Evolutionary conservation across 2,797 vertebrate species (phyloP).

Genomic region (Squalus acanthias): DNA sequence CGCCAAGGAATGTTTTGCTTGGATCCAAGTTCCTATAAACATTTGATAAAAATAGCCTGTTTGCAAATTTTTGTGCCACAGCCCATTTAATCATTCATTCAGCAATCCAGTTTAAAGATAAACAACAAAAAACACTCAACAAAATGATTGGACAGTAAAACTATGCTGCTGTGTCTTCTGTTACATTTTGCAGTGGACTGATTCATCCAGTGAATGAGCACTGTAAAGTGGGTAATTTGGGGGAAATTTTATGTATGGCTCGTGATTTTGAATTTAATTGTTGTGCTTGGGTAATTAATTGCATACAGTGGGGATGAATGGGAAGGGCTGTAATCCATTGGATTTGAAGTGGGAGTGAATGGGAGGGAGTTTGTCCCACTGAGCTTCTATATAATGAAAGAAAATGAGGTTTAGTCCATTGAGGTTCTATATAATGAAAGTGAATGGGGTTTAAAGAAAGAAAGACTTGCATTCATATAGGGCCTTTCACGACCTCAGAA

Average conservation of each 20-base stretch:
- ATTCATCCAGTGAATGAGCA: neutral
- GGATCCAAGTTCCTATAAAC: conserved; percentile 32
- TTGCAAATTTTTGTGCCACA: conserved; percentile 23
- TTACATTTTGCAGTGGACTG: neutral
- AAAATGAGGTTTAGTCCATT: neutral
- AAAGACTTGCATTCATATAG: no score
- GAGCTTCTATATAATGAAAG: neutral
- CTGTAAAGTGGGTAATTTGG: neutral
- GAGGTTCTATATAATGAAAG: neutral
- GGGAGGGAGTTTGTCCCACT: neutral
- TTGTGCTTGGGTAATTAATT: neutral
- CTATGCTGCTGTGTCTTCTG: neutral
- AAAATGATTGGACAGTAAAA: neutral
- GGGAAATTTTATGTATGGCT: neutral
- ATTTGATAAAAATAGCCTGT: conserved; percentile 32
- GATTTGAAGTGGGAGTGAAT: neutral
- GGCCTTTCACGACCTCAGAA: no score
- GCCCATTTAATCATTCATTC: conserved; percentile 30
- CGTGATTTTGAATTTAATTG: neutral
- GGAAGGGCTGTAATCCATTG: neutral
- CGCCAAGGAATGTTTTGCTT: conserved; percentile 34
- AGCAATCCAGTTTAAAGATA: conserved; percentile 27
- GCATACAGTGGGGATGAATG: no score
- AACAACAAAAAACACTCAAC: neutral
- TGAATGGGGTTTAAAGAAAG: no score